Base-by-base conservation (phyloP, 2,113 vertebrate species). In the Aldabrachelys gigantea region DNA sequence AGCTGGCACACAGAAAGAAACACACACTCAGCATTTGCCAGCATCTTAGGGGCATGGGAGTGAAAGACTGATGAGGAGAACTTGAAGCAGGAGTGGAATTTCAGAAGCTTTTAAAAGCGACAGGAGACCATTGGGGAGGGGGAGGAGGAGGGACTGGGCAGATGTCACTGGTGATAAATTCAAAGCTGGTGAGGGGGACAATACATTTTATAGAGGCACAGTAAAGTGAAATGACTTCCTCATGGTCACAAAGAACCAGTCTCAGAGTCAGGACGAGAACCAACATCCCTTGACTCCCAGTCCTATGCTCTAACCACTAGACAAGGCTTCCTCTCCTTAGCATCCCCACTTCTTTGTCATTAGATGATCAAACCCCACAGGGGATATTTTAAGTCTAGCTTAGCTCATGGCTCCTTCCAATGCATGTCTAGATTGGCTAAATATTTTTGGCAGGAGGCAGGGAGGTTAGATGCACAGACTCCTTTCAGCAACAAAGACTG, bases 41-140 rank as follows among this genome's bases (percentile, higher is more conserved):
- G 3, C 80, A 88, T 44, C 82, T 81, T 52, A 12, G 25, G 49
- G 0, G 0, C 49, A 56, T 2, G 19, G 17, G n/a, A 69, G 25
- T 65, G 22, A 29, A 16, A 72, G 65, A 49, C 9, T 11, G 21
- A 50, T 35, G 57, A 11, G 79, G n/a, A 76, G 82, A 75, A 27
- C 29, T 14, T 29, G 53, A 80, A 78, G 8, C 16, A 47, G 13
- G 14, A 92, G 79, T 47, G 8, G 16, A 50, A 38, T 14, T 53
- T 44, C 21, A 1, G 0, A n/a, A 50, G 2, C 5, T 12, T 4
- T 84, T 57, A 52, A 47, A 82, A 52, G 59, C 82, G 84, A 52
- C 10, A 17, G 52, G 53, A 59, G 0, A 0, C 0, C 6, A 29
- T 52, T 25, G 2, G 44, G 49, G 44, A 1, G 5, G 24, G 1